Evolutionary conservation across 2,888 invertebrate species (phyloP).

Genomic region (Trachelus tabidus): DNA sequence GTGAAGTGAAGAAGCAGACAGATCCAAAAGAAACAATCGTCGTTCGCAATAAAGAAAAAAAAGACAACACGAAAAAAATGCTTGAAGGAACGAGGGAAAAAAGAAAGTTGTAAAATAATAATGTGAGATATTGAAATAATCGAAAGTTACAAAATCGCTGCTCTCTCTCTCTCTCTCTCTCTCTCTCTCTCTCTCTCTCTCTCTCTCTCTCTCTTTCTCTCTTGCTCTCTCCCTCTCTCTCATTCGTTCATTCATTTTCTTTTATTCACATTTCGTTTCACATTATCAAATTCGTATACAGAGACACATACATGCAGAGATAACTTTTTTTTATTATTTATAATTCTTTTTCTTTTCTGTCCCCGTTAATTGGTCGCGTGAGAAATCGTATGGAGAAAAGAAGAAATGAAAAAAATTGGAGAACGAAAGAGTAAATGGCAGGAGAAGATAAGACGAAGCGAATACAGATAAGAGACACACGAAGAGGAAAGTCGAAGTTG

Average conservation of each 20-base stretch:
- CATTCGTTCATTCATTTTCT: background rate
- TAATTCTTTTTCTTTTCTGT: background rate
- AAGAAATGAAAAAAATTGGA: background rate
- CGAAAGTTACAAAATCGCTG: background rate
- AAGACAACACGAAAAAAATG: background rate
- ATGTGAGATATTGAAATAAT: background rate
- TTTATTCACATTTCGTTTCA: background rate
- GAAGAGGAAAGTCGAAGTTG: background rate
- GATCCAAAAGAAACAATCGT: slow-evolving; percentile 11
- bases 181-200: background rate
- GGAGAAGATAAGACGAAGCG: background rate
- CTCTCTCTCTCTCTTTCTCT: too few species aligned
- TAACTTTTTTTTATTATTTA: background rate
- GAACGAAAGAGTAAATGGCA: background rate
- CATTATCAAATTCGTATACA: background rate
- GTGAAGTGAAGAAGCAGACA: background rate
- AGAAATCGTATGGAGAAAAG: background rate
- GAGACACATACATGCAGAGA: background rate
- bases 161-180: background rate
- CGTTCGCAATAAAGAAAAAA: background rate
- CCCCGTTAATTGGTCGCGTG: background rate
- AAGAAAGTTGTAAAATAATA: background rate
- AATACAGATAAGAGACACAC: background rate
- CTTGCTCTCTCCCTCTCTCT: background rate
- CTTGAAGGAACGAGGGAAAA: background rate